Base-by-base conservation (phyloP, 1,140 invertebrate species). In the Elymnias hypermnestra region DNA sequence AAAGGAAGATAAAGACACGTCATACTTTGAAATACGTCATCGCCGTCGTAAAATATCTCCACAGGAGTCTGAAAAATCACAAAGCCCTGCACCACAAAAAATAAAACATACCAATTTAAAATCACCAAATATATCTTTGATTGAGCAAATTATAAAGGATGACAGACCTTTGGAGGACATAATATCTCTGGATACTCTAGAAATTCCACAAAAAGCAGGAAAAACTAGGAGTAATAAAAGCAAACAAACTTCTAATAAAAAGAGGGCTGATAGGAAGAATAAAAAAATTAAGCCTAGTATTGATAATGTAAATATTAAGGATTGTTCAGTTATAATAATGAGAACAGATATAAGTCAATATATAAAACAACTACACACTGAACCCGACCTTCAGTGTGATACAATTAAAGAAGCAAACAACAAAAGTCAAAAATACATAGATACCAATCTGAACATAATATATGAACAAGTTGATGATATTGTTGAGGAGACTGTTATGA, bases 141-240 rank as follows among this genome's bases (percentile, higher is more conserved):
- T 84, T 40, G 81, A 84, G 49, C 76, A 84, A 49, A 81, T 84
- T 21, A 77, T 84, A 33, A 75, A 60, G 19, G 76, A 83, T 57
- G 74, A 82, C 31, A 64, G 72, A 53, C 76, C 81, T 17, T 22
- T 84, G 29, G 77, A 84, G 60, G 77, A 84, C 23, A 84, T 84
- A 33, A 82, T 82, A 65, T 71, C 72, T 7, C 48, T 84, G 15
- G 81, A 82, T 39, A 74, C 71, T 44, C 56, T 74, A n/a, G 77
- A 82, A 64, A 41, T 53, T 8, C 53, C 63, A 7, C 58, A 63
- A 22, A 26, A 12, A 19, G 26, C 15, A 59, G 40, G 21, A 7
- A 72, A 59, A 50, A 61, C 40, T 23, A 71, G 33, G 58, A 62
- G 21, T 38, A 50, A 36, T 49, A 56, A 65, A 54, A 33, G 26